Conservation (phyloP, 2,113 vertebrate species). For the Rhadina sibilatrix region DNA sequence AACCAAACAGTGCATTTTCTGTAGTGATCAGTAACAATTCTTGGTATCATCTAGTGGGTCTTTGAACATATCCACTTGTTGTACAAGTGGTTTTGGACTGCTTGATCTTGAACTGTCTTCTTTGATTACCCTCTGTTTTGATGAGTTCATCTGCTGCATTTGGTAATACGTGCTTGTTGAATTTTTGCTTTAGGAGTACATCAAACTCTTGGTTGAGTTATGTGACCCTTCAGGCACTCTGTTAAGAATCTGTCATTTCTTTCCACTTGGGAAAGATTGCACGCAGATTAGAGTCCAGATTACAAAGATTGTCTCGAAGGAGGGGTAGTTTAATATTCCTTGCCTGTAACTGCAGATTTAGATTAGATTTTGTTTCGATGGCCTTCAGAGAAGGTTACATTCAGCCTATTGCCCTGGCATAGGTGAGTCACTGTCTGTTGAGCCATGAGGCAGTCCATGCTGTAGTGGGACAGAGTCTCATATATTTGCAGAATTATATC, state of each 20-base stretch:
- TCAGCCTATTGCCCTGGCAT: neutral
- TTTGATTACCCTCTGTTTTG: neutral
- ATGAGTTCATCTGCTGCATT: fast-evolving
- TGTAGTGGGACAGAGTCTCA: neutral
- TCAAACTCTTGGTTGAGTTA: neutral
- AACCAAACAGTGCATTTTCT: neutral
- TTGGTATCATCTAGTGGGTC: neutral
- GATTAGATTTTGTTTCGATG: neutral
- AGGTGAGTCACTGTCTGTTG: neutral
- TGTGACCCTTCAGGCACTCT: neutral
- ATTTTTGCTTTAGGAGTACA: neutral
- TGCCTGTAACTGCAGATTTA: neutral
- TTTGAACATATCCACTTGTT: neutral
- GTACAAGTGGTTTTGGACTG: neutral
- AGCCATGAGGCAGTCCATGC: neutral
- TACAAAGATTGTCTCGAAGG: neutral
- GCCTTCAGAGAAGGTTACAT: neutral
- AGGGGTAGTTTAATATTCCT: neutral
- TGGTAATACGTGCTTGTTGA: neutral
- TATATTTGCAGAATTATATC: neutral
- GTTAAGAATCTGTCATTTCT: neutral
- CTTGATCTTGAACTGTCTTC: neutral
- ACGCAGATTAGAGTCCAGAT: neutral
- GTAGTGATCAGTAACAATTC: neutral
- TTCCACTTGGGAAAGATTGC: neutral